These are phyloP conservation scores for Cataglyphis hispanica DNA, from an alignment of 1,140 invertebrate genomes.

Conservation along the genomic window DNA sequence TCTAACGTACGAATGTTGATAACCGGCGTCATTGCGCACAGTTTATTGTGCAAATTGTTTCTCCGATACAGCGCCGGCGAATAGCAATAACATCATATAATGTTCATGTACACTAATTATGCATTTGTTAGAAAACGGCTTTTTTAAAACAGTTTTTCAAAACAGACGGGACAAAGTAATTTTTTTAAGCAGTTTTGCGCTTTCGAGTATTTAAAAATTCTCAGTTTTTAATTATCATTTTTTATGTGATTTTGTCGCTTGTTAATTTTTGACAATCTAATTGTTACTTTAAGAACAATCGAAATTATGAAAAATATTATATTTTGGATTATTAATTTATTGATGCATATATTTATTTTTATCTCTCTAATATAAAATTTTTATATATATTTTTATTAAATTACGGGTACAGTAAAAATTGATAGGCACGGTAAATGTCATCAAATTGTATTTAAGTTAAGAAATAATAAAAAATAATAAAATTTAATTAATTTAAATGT, in stretches of 20 bases:
- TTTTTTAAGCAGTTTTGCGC: constrained; percentile 38
- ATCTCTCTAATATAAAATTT: background rate
- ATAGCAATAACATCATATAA: constrained; percentile 2
- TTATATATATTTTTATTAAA: background rate
- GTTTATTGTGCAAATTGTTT: constrained; percentile 16
- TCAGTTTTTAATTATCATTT: background rate
- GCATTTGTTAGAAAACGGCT: background rate
- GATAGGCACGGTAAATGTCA: no score
- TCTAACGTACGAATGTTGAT: constrained; percentile 26
- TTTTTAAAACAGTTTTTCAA: background rate
- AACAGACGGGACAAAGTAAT: background rate
- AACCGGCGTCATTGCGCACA: background rate
- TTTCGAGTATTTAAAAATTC: constrained; percentile 15
- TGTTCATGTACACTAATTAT: constrained; percentile 22
- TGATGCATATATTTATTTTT: background rate
- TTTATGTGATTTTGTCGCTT: background rate
- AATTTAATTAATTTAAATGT: background rate
- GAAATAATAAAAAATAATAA: background rate
- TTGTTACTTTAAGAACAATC: background rate
- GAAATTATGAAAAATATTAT: background rate
- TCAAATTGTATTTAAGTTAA: no score
- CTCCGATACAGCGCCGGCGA: background rate
- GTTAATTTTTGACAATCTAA: constrained; percentile 2
- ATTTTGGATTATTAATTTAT: background rate
- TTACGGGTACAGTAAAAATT: background rate